Evolutionary conservation across 2,888 invertebrate genomes (phyloP).

Genomic region (Gymnocheta viridis): DNA sequence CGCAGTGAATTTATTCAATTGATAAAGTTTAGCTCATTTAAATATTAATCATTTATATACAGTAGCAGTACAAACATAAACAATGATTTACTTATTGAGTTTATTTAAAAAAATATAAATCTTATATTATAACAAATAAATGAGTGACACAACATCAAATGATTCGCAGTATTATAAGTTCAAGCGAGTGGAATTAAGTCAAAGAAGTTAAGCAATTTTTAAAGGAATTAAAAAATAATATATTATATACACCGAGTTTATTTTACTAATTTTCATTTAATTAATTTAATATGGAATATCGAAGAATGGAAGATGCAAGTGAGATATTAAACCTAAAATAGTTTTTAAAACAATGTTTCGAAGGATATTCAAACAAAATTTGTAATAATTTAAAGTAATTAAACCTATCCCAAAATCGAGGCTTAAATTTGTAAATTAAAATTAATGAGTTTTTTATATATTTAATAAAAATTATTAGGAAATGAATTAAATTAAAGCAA

Average conservation of each 20-base stretch:
- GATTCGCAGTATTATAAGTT: constrained; percentile 21
- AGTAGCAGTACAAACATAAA: not conserved
- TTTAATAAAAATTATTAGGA: too few species aligned
- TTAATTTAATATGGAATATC: not conserved
- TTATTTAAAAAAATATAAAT: constrained; percentile 8
- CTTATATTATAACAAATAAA: constrained; percentile 20
- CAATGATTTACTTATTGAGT: not conserved
- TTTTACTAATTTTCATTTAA: not conserved
- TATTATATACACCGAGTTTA: not conserved
- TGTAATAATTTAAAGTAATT: too few species aligned
- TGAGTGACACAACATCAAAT: constrained; percentile 8
- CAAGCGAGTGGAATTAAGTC: constrained; percentile 1
- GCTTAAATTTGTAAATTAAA: too few species aligned
- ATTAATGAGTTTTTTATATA: too few species aligned
- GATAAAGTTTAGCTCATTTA: not conserved
- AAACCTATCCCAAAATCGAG: too few species aligned
- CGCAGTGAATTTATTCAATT: not conserved
- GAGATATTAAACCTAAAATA: not conserved
- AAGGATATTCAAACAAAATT: not conserved
- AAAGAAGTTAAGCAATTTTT: not conserved
- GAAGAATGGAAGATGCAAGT: not conserved
- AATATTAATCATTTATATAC: not conserved
- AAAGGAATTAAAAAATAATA: too few species aligned
- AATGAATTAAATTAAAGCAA: too few species aligned
- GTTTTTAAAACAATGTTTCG: not conserved